Conservation (phyloP, 2,113 vertebrate genomes). For the Tragelaphus strepsiceros region DNA sequence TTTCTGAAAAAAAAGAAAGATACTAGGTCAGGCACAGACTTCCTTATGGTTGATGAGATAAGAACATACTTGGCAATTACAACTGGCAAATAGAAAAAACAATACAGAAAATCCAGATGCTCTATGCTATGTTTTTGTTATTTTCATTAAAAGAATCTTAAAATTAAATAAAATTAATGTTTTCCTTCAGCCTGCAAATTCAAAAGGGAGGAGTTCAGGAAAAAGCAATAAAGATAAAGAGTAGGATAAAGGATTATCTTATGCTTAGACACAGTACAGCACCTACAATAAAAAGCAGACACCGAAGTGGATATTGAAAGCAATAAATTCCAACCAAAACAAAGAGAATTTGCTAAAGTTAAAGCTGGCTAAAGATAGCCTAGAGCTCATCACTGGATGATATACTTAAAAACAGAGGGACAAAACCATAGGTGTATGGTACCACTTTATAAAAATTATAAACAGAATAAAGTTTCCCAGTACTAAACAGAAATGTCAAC, state of each 20-base stretch:
- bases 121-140: background rate
- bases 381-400: background rate
- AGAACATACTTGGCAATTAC: constrained; percentile 46
- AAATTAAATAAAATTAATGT: background rate
- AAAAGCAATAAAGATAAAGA: constrained; percentile 11
- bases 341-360: background rate
- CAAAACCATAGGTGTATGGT: background rate
- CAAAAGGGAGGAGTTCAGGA: background rate
- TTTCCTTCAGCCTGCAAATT: constrained; percentile 44
- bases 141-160: constrained; percentile 22
- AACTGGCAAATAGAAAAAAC: constrained; percentile 48
- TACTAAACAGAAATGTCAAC: background rate
- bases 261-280: background rate
- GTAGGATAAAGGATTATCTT: background rate
- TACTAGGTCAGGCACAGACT: constrained; percentile 56
- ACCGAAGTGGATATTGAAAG: background rate
- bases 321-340: constrained; percentile 7
- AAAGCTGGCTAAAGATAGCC: background rate
- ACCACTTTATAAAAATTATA: background rate
- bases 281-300: constrained; percentile 25
- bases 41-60: constrained; percentile 29
- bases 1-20: constrained; percentile 84
- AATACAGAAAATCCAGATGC: constrained; percentile 62
- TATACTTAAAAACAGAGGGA: background rate
- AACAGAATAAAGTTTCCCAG: background rate